phyloP scores from a whole-genome alignment of 2,888 invertebrate genomes.

The Abscondita cerata region DNA sequence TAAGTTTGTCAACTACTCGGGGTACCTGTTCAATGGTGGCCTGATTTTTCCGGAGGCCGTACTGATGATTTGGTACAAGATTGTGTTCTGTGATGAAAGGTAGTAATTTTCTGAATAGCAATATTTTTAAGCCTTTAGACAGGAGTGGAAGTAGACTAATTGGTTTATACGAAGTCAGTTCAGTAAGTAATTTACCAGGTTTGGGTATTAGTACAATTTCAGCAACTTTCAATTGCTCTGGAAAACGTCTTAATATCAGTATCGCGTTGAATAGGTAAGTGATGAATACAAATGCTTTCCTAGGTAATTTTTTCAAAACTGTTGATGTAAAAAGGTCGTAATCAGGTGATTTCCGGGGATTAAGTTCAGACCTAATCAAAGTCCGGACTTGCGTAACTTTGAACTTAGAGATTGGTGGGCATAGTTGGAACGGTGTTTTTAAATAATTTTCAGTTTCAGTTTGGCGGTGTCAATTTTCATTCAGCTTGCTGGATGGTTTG shows the following conservation, averaged over 20 bases:
- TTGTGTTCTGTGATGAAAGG: background rate
- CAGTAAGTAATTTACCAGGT: background rate
- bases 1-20: too few relatives aligned
- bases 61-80: background rate
- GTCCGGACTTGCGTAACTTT: background rate
- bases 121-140: too few relatives aligned
- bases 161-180: background rate
- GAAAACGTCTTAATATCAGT: background rate
- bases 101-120: background rate
- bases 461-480: background rate
- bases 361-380: too few relatives aligned
- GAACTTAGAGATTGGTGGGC: background rate
- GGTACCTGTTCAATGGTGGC: background rate
- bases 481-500: too few relatives aligned
- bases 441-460: background rate
- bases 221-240: background rate
- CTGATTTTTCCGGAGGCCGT: too few relatives aligned
- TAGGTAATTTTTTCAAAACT: too few relatives aligned
- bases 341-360: too few relatives aligned
- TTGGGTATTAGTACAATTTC: background rate
- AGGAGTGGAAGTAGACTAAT: background rate
- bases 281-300: background rate
- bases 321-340: too few relatives aligned
- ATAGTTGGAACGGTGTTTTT: too few relatives aligned
- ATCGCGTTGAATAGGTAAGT: background rate